A percentile compares a stretch with the other conserved stretches of the same genome.
Evolutionary conservation across 2,113 vertebrate genomes (phyloP).

Genomic region (Struthidea cinerea): DNA sequence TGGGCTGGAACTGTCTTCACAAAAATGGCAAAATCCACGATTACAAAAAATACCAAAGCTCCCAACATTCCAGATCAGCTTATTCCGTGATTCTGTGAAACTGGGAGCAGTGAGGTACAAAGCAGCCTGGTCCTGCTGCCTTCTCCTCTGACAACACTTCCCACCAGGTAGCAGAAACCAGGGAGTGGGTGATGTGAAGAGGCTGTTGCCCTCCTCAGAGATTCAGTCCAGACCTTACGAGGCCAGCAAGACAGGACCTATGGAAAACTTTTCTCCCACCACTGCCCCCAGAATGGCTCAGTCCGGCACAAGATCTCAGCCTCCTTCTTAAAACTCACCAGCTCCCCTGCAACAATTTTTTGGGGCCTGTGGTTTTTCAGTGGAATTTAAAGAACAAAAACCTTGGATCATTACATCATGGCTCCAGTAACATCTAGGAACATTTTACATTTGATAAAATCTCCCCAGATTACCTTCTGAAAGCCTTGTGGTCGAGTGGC

Average conservation of each 20-base stretch:
- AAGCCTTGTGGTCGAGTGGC: constrained; percentile 15
- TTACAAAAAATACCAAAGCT: background rate
- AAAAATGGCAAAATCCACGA: background rate
- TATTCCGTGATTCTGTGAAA: background rate
- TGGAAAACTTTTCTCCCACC: background rate
- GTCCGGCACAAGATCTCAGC: background rate
- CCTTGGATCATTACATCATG: constrained; percentile 47
- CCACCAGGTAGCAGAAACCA: background rate
- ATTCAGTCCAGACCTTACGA: background rate
- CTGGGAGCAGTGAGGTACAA: accelerated
- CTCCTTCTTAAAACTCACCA: background rate
- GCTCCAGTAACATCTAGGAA: constrained; percentile 41
- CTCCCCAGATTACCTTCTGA: constrained; percentile 53
- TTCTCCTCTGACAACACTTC: background rate
- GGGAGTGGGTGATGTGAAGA: background rate
- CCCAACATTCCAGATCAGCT: background rate
- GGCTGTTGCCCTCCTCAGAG: background rate
- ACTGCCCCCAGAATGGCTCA: background rate
- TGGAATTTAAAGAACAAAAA: constrained; percentile 40
- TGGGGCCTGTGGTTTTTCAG: constrained; percentile 37
- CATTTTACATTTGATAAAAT: constrained; percentile 42
- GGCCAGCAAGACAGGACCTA: background rate
- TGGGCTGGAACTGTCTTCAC: background rate
- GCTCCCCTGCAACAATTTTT: background rate
- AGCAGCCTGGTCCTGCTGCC: background rate